Conservation (phyloP, 2,113 vertebrate species). For the Osmerus eperlanus region DNA sequence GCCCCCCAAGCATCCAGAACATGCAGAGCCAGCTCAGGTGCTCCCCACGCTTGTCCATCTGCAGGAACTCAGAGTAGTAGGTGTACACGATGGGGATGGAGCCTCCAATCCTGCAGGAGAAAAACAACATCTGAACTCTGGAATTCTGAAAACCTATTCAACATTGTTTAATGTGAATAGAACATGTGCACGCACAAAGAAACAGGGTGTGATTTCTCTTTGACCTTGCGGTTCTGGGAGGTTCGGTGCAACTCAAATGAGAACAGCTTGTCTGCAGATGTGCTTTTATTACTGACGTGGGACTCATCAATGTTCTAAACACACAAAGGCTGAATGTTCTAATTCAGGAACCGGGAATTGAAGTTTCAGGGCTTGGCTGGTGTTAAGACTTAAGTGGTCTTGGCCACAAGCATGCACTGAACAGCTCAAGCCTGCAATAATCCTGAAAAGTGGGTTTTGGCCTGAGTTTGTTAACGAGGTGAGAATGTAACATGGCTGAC, state of each 20-base stretch:
- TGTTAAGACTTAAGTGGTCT: background rate
- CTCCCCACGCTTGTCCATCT: constrained; percentile 94
- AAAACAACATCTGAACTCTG: background rate
- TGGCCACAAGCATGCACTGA: background rate
- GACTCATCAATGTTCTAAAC: constrained; percentile 29
- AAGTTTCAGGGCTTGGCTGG: constrained; percentile 3
- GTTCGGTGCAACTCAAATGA: constrained; percentile 21
- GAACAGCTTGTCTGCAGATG: constrained; percentile 25
- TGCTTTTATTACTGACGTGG: constrained; percentile 21
- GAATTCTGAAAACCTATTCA: background rate
- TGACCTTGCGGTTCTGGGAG: constrained; percentile 6
- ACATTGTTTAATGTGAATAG: background rate
- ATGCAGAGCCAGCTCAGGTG: constrained; percentile 96
- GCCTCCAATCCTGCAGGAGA: constrained; percentile 82
- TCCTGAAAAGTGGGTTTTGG: constrained; percentile 33
- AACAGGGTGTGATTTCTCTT: background rate
- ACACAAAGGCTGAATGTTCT: constrained; percentile 29
- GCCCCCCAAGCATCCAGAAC: constrained; percentile 86
- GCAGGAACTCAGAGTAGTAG: constrained; percentile 96
- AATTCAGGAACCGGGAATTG: constrained; percentile 11
- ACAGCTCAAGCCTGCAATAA: constrained; percentile 1
- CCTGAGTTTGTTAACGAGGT: constrained; percentile 25
- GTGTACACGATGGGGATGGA: constrained; percentile 94
- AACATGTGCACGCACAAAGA: background rate
- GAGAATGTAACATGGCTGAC: background rate